Conservation (phyloP, 37 sponge, comb jelly and placozoan species). For the Chondrilla cf. caribensis region DNA sequence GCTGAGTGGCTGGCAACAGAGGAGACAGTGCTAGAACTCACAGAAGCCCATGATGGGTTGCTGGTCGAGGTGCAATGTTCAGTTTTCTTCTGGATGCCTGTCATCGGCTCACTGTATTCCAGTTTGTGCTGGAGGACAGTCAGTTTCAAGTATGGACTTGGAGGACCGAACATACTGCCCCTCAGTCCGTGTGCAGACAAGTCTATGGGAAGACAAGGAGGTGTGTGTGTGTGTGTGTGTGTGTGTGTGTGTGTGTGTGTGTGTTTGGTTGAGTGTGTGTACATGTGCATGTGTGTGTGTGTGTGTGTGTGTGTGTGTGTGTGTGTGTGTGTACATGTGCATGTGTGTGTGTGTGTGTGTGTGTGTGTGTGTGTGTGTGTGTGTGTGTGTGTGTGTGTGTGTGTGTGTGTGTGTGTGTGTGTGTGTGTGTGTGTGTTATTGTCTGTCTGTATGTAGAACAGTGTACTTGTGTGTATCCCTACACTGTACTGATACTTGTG, state of each 20-base stretch:
- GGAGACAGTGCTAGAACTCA: not conserved
- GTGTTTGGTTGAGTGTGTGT: constrained; percentile 12
- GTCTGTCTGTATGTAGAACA: not conserved
- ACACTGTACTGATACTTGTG: too few relatives aligned
- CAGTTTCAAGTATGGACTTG: not conserved
- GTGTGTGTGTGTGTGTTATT: constrained; percentile 14
- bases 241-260: constrained; percentile 12
- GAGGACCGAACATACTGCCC: not conserved
- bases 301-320: constrained; percentile 2
- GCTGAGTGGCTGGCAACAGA: too few relatives aligned
- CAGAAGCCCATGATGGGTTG: constrained; percentile 6
- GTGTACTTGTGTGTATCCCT: not conserved
- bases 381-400: constrained; percentile 2
- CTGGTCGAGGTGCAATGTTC: not conserved
- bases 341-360: constrained; percentile 11
- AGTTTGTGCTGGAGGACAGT: not conserved
- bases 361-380: not conserved
- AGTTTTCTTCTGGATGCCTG: not conserved
- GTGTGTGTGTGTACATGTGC: constrained; percentile 27
- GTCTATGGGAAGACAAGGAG: not conserved
- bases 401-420: not conserved
- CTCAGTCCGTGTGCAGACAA: not conserved
- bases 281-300: constrained; percentile 2
- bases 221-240: constrained; percentile 14
- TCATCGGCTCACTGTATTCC: not conserved